Evolutionary conservation across 2,888 invertebrate species (phyloP).

Genomic region (Aporophyla lueneburgensis): DNA sequence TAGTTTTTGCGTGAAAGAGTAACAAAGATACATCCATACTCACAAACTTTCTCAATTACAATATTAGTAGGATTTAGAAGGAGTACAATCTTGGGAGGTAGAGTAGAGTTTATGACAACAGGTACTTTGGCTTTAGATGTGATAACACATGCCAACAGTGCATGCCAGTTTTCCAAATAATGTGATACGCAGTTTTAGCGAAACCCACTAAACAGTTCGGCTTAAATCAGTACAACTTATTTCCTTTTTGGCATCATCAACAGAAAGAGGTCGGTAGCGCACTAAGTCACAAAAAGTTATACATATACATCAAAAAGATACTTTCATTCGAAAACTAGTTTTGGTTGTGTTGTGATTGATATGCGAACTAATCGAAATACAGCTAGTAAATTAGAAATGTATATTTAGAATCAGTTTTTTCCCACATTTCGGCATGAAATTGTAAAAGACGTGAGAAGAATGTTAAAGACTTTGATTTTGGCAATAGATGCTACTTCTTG

Average conservation of each 20-base stretch:
- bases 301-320: slow-evolving; percentile 62
- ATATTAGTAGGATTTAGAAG: background rate
- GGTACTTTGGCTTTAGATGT: slow-evolving; percentile 43
- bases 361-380: slow-evolving; percentile 52
- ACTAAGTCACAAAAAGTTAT: slow-evolving; percentile 51
- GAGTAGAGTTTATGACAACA: slow-evolving; percentile 34
- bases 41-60: too few relatives aligned
- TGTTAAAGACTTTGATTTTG: slow-evolving; percentile 38
- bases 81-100: slow-evolving; percentile 15
- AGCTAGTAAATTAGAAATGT: slow-evolving; percentile 60
- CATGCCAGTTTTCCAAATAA: slow-evolving; percentile 43
- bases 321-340: slow-evolving; percentile 64
- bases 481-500: slow-evolving; percentile 28
- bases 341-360: slow-evolving; percentile 62
- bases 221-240: slow-evolving; percentile 37
- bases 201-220: slow-evolving; percentile 38
- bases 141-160: slow-evolving; percentile 43
- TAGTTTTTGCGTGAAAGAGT: too few relatives aligned
- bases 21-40: too few relatives aligned
- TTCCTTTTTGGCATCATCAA: slow-evolving; percentile 32
- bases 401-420: slow-evolving; percentile 53
- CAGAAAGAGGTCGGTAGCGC: slow-evolving; percentile 51
- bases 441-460: slow-evolving; percentile 33
- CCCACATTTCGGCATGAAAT: slow-evolving; percentile 55
- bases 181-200: slow-evolving; percentile 45